Evolutionary conservation across 2,797 vertebrate species (phyloP).

Genomic region (Margarornis squamiger): DNA sequence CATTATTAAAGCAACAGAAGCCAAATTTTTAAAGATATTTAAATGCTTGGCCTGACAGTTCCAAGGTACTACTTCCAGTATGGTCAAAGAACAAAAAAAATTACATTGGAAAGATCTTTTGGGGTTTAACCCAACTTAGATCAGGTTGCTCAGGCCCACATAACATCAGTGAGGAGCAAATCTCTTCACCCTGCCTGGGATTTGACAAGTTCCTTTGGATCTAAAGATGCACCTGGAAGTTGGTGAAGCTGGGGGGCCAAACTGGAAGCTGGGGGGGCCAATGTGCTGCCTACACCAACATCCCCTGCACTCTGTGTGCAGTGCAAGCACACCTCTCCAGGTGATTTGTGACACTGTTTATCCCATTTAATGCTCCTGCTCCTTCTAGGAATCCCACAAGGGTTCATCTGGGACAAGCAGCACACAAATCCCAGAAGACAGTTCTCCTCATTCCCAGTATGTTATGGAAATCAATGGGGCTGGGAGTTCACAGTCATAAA

Average conservation of each 20-base stretch:
- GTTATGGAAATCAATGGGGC: accelerated
- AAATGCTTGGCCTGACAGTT: neutral
- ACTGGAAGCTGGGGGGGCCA: neutral
- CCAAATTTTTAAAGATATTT: neutral
- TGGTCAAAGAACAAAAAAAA: neutral
- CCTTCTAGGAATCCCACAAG: neutral
- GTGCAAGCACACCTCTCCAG: accelerated
- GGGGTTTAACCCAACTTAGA: neutral
- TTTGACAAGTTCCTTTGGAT: neutral
- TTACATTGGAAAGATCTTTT: neutral
- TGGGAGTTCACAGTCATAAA: accelerated
- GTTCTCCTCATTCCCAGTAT: neutral
- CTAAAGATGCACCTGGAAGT: neutral
- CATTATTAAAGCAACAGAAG: neutral
- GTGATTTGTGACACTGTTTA: neutral
- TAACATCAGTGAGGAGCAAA: neutral
- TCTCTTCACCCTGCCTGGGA: neutral
- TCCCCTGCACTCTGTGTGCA: accelerated
- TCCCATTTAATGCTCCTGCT: neutral
- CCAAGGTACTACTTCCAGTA: neutral
- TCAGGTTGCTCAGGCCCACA: neutral
- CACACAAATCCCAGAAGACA: neutral
- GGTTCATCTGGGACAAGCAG: neutral
- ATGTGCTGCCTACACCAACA: neutral
- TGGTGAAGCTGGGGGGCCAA: neutral